A percentile compares a stretch with the other conserved stretches of the same genome.
Conservation (phyloP, 2,888 invertebrate species). For the Xestoiulus laeticollis region DNA sequence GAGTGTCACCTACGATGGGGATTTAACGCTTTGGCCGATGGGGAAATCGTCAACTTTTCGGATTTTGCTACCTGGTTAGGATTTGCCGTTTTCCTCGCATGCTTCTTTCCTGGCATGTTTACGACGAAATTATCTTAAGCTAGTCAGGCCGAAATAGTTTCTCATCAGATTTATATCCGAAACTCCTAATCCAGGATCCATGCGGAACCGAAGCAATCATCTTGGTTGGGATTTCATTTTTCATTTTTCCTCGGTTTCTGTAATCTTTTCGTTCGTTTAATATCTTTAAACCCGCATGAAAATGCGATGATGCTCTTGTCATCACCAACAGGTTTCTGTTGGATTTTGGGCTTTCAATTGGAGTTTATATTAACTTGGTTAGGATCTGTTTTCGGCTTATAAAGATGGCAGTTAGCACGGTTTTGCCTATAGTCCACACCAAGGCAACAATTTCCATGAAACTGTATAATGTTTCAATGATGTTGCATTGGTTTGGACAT, state of each 20-base stretch:
- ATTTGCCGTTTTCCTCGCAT: not conserved
- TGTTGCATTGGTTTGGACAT: no score
- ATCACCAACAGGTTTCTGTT: no score
- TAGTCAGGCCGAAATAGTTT: constrained; percentile 29
- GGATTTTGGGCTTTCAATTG: no score
- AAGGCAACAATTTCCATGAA: no score
- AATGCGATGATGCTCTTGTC: no score
- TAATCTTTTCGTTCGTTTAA: not conserved
- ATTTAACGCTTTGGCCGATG: not conserved
- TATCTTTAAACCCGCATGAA: not conserved
- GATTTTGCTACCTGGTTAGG: not conserved
- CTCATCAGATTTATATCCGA: not conserved
- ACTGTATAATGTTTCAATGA: no score
- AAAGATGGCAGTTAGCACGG: no score
- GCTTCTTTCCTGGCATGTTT: not conserved
- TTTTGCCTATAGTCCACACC: no score
- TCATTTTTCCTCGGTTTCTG: not conserved
- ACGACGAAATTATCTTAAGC: constrained; percentile 29
- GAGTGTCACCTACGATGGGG: constrained; percentile 3
- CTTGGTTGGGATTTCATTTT: not conserved
- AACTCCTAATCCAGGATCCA: not conserved
- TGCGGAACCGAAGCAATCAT: not conserved
- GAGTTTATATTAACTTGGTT: no score
- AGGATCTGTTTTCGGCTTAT: no score
- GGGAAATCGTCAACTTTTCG: not conserved